Evolutionary conservation across 2,113 vertebrate species (phyloP).

Genomic region (Antigone vipio): DNA sequence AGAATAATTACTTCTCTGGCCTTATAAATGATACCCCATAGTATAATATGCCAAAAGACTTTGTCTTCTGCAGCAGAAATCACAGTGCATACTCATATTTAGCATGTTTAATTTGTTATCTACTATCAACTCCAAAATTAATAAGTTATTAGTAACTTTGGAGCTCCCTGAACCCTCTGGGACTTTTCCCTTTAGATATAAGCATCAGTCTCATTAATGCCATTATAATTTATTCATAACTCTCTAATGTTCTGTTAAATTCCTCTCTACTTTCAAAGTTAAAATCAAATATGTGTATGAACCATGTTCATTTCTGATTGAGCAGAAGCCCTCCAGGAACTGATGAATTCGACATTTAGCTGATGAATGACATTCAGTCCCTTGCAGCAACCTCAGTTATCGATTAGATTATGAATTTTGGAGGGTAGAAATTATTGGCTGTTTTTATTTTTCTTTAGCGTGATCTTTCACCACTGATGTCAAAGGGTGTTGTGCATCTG

Average conservation of each 20-base stretch:
- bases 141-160: slow-evolving; percentile 42
- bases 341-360: not conserved
- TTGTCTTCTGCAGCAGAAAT: slow-evolving; percentile 2
- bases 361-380: not conserved
- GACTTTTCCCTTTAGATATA: slow-evolving; percentile 32
- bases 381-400: not conserved
- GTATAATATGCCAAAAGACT: not conserved
- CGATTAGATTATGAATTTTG: not conserved
- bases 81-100: not conserved
- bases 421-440: not conserved
- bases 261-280: slow-evolving; percentile 6
- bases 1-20: not conserved
- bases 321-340: not conserved
- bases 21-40: not conserved
- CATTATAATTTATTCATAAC: slow-evolving; percentile 55
- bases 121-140: slow-evolving; percentile 44
- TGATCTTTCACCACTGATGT: not conserved
- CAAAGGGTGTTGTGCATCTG: not conserved
- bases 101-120: slow-evolving; percentile 48
- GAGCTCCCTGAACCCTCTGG: slow-evolving; percentile 4
- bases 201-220: slow-evolving; percentile 27
- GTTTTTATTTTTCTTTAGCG: not conserved
- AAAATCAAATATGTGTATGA: slow-evolving; percentile 33
- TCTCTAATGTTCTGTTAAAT: slow-evolving; percentile 55
- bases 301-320: slow-evolving; percentile 16